Percentiles rank a stretch among this genome's conserved stretches.
These are phyloP conservation scores for Himalopsyche kuldschensis DNA, from an alignment of 2,888 invertebrate genomes.

Conservation along the genomic window DNA sequence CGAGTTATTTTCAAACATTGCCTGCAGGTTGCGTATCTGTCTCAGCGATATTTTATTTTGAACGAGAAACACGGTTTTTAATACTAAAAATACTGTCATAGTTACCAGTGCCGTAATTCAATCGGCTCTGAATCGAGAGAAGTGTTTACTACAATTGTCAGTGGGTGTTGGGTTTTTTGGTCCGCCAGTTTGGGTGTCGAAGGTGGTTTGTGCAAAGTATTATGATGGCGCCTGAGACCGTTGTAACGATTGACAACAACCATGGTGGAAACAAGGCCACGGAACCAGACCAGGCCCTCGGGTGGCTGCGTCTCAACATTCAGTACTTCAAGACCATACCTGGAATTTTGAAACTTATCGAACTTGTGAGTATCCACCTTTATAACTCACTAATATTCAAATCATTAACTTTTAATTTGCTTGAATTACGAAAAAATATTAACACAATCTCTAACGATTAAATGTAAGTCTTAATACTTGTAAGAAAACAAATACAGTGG, in stretches of 20 bases:
- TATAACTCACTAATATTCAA: no score
- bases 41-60: neutral
- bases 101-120: neutral
- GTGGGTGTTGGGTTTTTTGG: neutral
- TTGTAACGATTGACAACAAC: conserved; percentile 76
- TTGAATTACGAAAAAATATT: no score
- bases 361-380: conserved; percentile 68
- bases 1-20: conserved; percentile 1
- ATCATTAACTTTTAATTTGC: no score
- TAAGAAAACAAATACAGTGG: no score
- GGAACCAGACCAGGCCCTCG: conserved; percentile 60
- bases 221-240: conserved; percentile 82
- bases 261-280: conserved; percentile 54
- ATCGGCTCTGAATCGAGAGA: neutral
- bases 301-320: conserved; percentile 75
- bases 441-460: no score
- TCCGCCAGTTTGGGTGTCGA: neutral
- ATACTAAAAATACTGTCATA: neutral
- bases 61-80: neutral
- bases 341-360: conserved; percentile 77
- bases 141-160: conserved; percentile 2
- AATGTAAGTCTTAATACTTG: no score
- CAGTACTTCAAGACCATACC: conserved; percentile 81
- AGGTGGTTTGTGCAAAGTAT: conserved; percentile 6
- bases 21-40: neutral